Evolutionary conservation across 1,140 invertebrate species (phyloP), one percentile per base, ranked within the genome.

Genomic region (Archivesica marissinica): DNA sequence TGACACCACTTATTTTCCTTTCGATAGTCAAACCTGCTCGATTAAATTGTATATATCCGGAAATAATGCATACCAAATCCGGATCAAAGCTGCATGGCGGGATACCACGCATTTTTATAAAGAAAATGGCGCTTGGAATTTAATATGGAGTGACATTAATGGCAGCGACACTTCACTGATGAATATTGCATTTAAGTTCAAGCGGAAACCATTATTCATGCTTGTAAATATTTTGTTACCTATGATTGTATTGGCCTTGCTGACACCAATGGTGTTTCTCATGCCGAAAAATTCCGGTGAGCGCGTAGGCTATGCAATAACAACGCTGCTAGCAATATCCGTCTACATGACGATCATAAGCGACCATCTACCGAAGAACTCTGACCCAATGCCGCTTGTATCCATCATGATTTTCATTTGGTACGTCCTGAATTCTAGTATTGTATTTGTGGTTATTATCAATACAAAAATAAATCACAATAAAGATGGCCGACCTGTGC

Each of bases 301-400:
- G 25, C 75, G 75, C 25, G 33, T 77, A 17, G 56, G 56, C 28
- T 77, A 59, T n/a, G 17, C 75, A 13, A 28, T 77, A 17, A 77
- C 75, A 20, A 61, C 23, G n/a, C 28, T 77, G 41, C 33, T 77
- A 17, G 52, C 75, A 4, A 44, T 77, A 13, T 77, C 75, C 23
- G 75, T 77, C 0, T 77, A 77, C 33, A 77, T 77, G 75, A 56
- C 75, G 39, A 56, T 77, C 2, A 41, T 77, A 1, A 61, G 52
- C 20, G 75, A 61, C 33, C 28, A 61, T 77, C 25, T 77, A 20
- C 75, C 75, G 1, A 59, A 41, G 38, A 59, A 35, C 30, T 77
- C 75, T 0, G 54, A 77, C 23, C 75, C 75, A 39, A 77, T 77
- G 75, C 75, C 75, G 17, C 54, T 77, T 0, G 38, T 77, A 13